phyloP scores from a whole-genome alignment of 2,888 invertebrate genomes.

The Ischnura elegans region DNA sequence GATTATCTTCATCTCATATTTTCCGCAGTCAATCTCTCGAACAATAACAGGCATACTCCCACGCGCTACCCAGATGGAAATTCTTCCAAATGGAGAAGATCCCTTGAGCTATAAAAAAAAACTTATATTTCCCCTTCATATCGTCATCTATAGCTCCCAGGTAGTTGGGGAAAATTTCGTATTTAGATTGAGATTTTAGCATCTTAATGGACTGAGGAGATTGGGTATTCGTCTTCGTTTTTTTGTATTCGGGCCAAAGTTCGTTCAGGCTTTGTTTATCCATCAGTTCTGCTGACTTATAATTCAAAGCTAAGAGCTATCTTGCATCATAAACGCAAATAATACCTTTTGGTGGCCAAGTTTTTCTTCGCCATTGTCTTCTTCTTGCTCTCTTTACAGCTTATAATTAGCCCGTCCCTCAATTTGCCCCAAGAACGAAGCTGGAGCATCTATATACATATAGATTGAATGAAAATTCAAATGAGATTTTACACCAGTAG shows the following conservation, averaged over 20 bases:
- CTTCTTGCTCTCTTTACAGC: too few species aligned
- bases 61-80: background rate
- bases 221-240: background rate
- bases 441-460: too few species aligned
- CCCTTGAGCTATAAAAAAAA: background rate
- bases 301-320: background rate
- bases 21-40: background rate
- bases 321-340: too few species aligned
- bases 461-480: too few species aligned
- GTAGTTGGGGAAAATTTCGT: background rate
- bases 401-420: too few species aligned
- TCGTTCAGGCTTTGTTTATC: background rate
- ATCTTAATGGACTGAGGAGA: background rate
- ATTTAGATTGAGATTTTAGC: constrained; percentile 31
- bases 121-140: background rate
- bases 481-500: too few species aligned
- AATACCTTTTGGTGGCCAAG: too few species aligned
- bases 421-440: too few species aligned
- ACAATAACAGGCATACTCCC: background rate
- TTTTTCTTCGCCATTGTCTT: too few species aligned
- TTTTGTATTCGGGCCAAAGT: background rate
- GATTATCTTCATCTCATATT: background rate
- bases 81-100: background rate
- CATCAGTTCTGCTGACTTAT: background rate
- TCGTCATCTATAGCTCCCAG: background rate